Conservation (phyloP, 2,888 invertebrate genomes). For the Nephrotoma guestfalica region DNA sequence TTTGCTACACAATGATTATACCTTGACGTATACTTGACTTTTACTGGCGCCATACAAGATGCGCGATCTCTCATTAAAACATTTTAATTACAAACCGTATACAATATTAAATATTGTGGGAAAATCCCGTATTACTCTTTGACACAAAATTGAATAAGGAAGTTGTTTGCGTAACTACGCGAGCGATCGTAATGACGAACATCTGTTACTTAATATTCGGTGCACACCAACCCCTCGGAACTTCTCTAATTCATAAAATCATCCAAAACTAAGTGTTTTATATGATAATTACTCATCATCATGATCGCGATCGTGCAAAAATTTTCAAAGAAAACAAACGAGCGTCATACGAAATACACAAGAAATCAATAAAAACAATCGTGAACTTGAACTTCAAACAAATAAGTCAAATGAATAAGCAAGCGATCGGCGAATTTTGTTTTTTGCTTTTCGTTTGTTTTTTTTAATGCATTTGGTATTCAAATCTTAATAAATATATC, state of each 20-base stretch:
- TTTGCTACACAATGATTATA: background rate
- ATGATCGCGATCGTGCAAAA: background rate
- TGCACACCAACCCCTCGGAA: background rate
- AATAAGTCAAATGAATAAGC: background rate
- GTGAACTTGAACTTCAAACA: background rate
- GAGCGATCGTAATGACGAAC: background rate
- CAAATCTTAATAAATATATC: background rate
- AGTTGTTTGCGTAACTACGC: background rate
- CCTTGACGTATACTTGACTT: background rate
- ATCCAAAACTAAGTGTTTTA: background rate
- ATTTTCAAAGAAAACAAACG: background rate
- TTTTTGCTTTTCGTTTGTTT: background rate
- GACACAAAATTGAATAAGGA: background rate
- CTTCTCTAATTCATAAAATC: background rate
- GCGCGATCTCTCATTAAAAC: background rate
- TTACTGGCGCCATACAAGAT: background rate
- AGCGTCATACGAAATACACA: background rate
- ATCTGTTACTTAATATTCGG: background rate
- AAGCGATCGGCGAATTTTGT: background rate
- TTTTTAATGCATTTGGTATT: background rate
- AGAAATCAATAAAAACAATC: background rate
- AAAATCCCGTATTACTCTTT: background rate
- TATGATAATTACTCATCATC: background rate
- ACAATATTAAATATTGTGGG: background rate
- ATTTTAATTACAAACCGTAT: background rate